Evolutionary conservation across 2,797 vertebrate genomes (phyloP), one percentile per base, ranked within the genome.

Genomic region (Lates japonicus): DNA sequence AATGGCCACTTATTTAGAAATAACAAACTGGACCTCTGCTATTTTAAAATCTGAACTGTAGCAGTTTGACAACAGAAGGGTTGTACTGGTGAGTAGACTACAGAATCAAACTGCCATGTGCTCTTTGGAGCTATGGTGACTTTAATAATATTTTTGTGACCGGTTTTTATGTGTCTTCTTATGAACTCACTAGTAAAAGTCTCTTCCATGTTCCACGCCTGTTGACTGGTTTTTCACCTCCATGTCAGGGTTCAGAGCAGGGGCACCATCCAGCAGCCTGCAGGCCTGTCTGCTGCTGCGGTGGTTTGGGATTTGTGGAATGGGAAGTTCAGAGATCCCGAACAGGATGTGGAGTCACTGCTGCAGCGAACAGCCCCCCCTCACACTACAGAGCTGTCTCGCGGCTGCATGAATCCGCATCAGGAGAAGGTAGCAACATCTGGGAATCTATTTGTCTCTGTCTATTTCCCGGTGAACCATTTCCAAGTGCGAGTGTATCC

Each of bases 281-380:
- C 39, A 17, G 66, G 57, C 52, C 73, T 5, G 29, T 5, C 25
- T 70, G 64, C 8, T 33, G 6, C 57, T 39, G 48, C 19, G 63
- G 22, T 57, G 62, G 41, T 86, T 64, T 75, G 82, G 86, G 91
- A 84, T 81, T 83, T 84, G 65, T 49, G 87, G 87, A 92, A 92
- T 94, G 92, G 92, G 93, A 94, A 92, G 90, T 91, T 69, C 82
- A 74, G 69, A 85, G 69, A 75, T 90, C 77, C 46, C 70, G 75
- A 80, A 91, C 93, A 94, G 94, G 94, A 94, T 94, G 92, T 94
- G 77, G 85, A 88, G 70, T 89, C 87, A 69, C 60, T 62, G 48
- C 81, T 51, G 78, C 17, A 57, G 79, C 73, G 29, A 2, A 44
- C 78, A 76, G 70, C 84, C 83, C 61, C 76, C 77, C 61, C 29